phyloP scores from a whole-genome alignment of 2,888 invertebrate genomes.

The Pheosia tremula region DNA sequence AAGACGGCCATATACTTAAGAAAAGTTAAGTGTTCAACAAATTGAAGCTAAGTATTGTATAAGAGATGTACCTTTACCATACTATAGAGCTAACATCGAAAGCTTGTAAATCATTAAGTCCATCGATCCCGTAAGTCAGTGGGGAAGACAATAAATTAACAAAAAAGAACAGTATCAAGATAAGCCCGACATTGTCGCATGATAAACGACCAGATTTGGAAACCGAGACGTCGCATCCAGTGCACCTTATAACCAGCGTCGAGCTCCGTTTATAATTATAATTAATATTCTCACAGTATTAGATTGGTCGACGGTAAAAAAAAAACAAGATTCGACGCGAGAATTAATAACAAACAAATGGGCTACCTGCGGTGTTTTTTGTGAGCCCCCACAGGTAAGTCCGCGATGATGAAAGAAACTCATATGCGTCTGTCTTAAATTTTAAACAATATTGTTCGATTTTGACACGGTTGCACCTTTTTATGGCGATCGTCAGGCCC shows the following conservation, averaged over 20 bases:
- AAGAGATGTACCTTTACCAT: slow-evolving; percentile 5
- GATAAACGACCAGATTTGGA: slow-evolving; percentile 82
- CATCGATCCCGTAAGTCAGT: slow-evolving; percentile 41
- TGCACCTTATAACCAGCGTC: slow-evolving; percentile 73
- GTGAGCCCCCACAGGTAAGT: slow-evolving; percentile 79
- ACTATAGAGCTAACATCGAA: slow-evolving; percentile 24
- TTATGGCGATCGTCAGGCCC: slow-evolving; percentile 57
- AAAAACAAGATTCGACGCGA: slow-evolving; percentile 80
- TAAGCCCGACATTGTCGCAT: slow-evolving; percentile 81
- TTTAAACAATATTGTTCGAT: slow-evolving; percentile 79
- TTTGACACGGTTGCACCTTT: slow-evolving; percentile 81
- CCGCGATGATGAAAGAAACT: slow-evolving; percentile 78
- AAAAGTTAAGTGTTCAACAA: too few species aligned
- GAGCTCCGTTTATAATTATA: slow-evolving; percentile 83
- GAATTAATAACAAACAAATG: slow-evolving; percentile 85
- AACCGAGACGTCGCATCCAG: slow-evolving; percentile 70
- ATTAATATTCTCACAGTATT: slow-evolving; percentile 84
- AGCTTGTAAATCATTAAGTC: slow-evolving; percentile 47
- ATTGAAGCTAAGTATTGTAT: too few species aligned
- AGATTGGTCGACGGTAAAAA: slow-evolving; percentile 77
- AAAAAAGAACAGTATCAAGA: slow-evolving; percentile 67
- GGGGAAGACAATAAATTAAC: slow-evolving; percentile 54
- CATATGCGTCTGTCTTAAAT: slow-evolving; percentile 78
- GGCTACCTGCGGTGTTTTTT: slow-evolving; percentile 84
- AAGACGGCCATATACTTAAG: too few species aligned